Conservation (phyloP, 2,113 vertebrate genomes). For the Mirza zaza region DNA sequence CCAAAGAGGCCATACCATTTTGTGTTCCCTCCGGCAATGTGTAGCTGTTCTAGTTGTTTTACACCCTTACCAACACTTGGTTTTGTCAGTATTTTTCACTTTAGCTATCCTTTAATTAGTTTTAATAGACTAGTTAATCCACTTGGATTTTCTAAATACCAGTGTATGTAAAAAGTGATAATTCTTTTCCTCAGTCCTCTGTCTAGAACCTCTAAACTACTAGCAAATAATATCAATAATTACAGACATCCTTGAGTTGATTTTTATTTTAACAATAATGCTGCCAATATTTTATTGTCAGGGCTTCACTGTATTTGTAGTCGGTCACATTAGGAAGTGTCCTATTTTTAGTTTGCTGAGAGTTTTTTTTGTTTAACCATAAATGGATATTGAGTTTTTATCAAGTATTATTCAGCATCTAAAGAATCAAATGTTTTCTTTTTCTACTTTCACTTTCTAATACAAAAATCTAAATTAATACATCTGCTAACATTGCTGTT, state of each 20-base stretch:
- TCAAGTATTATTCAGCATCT: background rate
- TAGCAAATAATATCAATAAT: conserved; percentile 33
- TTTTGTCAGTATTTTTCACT: background rate
- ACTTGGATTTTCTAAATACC: conserved; percentile 44
- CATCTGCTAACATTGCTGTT: background rate
- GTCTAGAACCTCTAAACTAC: background rate
- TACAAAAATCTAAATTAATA: conserved; percentile 10
- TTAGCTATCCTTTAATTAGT: background rate
- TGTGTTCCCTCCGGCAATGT: background rate
- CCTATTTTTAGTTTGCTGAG: conserved; percentile 33
- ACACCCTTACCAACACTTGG: background rate
- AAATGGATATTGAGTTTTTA: conserved; percentile 19
- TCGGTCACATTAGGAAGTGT: background rate
- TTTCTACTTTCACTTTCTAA: conserved; percentile 17
- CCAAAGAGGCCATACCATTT: background rate
- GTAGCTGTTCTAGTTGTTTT: background rate
- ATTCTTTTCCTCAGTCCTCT: conserved; percentile 11
- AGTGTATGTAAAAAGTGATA: background rate
- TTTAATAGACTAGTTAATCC: background rate
- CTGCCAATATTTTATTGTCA: conserved; percentile 12
- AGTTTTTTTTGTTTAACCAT: background rate
- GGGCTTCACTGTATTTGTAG: background rate
- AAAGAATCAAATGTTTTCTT: background rate
- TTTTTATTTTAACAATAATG: conserved; percentile 40
- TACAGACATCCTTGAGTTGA: background rate